Evolutionary conservation across 1,140 invertebrate species (phyloP).

Genomic region (Drosophila serrata): DNA sequence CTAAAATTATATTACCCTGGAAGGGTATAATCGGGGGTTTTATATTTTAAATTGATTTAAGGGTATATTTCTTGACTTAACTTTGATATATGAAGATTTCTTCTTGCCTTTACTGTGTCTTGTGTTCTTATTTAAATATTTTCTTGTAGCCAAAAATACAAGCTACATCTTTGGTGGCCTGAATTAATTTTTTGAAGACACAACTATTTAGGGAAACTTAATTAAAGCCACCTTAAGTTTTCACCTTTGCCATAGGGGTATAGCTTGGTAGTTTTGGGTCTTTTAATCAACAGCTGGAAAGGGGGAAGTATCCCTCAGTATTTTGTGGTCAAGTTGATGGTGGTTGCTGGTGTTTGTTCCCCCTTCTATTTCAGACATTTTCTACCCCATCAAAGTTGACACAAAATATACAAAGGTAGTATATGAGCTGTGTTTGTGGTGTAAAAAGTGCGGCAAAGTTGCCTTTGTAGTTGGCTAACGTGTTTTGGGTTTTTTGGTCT

Average conservation of each 20-base stretch:
- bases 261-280: conserved; percentile 2
- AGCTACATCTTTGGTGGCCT: neutral
- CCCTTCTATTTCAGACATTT: conserved; percentile 3
- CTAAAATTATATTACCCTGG: too few relatives aligned
- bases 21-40: neutral
- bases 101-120: too few relatives aligned
- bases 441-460: conserved; percentile 4
- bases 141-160: neutral
- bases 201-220: neutral
- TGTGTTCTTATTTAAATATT: neutral
- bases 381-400: conserved; percentile 35
- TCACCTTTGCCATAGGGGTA: conserved; percentile 7
- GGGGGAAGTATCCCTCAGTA: neutral
- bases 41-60: neutral
- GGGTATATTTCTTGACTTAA: neutral
- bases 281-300: neutral
- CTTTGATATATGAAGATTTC: neutral
- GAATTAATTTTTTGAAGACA: neutral
- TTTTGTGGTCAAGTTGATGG: conserved; percentile 26
- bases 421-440: neutral
- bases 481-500: conserved; percentile 57
- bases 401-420: neutral
- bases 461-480: conserved; percentile 41
- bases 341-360: conserved; percentile 29
- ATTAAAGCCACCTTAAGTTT: neutral